A percentile compares a stretch with the other conserved stretches of the same genome.
Evolutionary conservation across 1,140 invertebrate species (phyloP).

Genomic region (Camponotus vicinus): DNA sequence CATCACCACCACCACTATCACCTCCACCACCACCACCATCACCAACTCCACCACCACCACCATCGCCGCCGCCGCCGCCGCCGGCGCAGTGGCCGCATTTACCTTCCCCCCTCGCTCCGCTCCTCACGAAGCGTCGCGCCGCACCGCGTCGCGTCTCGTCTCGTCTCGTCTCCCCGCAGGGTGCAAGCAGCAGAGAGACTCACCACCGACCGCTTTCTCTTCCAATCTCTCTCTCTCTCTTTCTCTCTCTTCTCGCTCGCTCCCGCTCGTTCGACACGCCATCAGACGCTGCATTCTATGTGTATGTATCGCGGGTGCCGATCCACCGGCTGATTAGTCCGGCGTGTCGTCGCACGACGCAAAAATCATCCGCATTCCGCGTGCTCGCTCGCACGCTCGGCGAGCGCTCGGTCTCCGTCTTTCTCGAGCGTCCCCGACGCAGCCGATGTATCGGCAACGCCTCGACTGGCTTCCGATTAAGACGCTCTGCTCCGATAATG

Average conservation of each 20-base stretch:
- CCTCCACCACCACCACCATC: slow-evolving; percentile 53
- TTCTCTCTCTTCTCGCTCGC: slow-evolving; percentile 30
- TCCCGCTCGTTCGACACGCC: slow-evolving; percentile 13
- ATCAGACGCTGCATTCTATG: neutral
- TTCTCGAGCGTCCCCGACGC: neutral
- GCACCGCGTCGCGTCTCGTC: slow-evolving; percentile 34
- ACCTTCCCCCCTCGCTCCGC: slow-evolving; percentile 48
- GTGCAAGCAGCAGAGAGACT: slow-evolving; percentile 36
- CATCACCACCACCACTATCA: neutral
- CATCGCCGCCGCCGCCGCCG: slow-evolving; percentile 35
- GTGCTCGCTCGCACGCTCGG: slow-evolving; percentile 19
- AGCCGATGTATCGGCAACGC: neutral
- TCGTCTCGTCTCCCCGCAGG: slow-evolving; percentile 67
- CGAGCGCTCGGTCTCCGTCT: neutral
- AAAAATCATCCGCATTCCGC: slow-evolving; percentile 69
- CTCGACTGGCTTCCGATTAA: slow-evolving; percentile 16
- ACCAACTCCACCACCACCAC: neutral
- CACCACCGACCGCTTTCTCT: slow-evolving; percentile 59
- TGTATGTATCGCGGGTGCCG: slow-evolving; percentile 34
- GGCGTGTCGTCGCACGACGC: slow-evolving; percentile 69
- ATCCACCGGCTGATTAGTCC: slow-evolving; percentile 70
- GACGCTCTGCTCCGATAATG: neutral
- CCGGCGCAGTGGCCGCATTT: slow-evolving; percentile 70
- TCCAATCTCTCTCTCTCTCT: slow-evolving; percentile 55
- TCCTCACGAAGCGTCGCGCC: slow-evolving; percentile 36